Evolutionary conservation across 2,113 vertebrate species (phyloP).

Genomic region (Charina bottae): DNA sequence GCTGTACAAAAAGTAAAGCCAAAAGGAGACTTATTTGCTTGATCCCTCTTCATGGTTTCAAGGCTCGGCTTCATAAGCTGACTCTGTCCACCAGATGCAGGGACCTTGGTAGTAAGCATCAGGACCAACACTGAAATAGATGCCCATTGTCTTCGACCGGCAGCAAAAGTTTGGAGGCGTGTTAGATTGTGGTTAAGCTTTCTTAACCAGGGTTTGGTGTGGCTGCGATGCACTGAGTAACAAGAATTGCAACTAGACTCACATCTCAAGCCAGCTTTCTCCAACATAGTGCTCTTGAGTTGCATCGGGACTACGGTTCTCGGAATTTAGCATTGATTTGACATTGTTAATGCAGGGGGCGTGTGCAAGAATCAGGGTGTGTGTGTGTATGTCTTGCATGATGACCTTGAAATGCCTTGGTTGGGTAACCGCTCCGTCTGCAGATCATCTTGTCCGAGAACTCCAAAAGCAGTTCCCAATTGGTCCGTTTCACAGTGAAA

Average conservation of each 20-base stretch:
- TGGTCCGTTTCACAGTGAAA: background rate
- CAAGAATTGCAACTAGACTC: background rate
- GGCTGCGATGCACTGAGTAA: background rate
- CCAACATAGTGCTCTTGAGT: background rate
- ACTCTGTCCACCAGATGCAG: background rate
- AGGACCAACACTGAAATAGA: background rate
- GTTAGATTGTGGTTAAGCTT: background rate
- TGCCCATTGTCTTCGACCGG: background rate
- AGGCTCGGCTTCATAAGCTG: background rate
- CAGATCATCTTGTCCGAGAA: background rate
- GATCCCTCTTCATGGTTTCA: no score
- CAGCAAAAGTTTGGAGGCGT: background rate
- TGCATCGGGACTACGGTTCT: background rate
- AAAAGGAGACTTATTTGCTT: background rate
- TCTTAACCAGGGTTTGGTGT: background rate
- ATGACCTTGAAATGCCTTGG: background rate
- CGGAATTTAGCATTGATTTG: background rate
- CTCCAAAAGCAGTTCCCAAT: background rate
- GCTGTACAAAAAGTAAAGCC: background rate
- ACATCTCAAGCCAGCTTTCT: background rate
- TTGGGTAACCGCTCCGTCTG: background rate
- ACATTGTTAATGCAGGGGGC: background rate
- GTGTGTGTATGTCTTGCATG: background rate
- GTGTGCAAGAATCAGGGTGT: no score
- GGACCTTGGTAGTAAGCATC: background rate